These are phyloP conservation scores for Loxodonta africana DNA, from an alignment of 2,113 vertebrate species.

Conservation along the genomic window DNA sequence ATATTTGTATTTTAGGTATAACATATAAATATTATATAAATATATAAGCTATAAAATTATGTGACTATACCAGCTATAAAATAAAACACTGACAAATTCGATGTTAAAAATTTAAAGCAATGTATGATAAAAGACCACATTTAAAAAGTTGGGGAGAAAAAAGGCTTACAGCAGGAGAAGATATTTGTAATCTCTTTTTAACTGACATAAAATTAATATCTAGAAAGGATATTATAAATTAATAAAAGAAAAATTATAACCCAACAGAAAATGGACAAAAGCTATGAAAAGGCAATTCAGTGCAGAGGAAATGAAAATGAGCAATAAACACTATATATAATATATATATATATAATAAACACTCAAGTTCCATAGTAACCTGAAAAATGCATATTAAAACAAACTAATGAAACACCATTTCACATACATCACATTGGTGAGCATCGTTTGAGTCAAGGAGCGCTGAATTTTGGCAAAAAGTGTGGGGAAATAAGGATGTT, in stretches of 20 bases:
- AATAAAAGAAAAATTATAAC: background rate
- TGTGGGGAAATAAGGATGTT: background rate
- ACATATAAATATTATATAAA: no score
- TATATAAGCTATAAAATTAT: no score
- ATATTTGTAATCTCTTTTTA: constrained; percentile 27
- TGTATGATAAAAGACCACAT: background rate
- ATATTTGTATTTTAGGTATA: background rate
- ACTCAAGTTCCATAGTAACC: background rate
- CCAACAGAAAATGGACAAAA: background rate
- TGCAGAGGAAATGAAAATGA: background rate
- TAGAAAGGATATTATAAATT: constrained; percentile 11
- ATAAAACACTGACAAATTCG: background rate
- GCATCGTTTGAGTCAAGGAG: background rate
- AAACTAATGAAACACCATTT: background rate
- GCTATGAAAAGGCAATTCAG: background rate
- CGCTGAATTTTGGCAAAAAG: background rate
- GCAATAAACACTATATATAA: background rate
- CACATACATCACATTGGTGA: background rate
- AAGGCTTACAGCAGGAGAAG: background rate
- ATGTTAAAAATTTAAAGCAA: constrained; percentile 44
- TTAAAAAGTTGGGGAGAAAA: background rate
- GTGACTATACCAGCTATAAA: background rate
- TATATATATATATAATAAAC: no score
- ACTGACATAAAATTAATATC: background rate
- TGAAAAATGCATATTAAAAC: no score